These are phyloP conservation scores for Taenioides sp. DNA, from an alignment of 2,797 vertebrate genomes.

Conservation along the genomic window DNA sequence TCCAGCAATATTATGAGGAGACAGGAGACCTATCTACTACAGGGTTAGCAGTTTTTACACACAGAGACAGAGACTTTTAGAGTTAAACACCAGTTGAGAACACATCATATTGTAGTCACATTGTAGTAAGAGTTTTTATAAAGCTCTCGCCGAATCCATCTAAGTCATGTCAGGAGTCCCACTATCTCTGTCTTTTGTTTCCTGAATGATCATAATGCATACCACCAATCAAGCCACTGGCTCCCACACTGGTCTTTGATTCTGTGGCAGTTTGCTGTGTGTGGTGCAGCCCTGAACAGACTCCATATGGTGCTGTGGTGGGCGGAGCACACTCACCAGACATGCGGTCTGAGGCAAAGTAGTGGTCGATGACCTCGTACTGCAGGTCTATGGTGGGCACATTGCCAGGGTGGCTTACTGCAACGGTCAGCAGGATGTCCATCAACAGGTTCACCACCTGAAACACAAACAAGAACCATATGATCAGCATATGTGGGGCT, in stretches of 20 bases:
- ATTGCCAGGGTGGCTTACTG: conserved; percentile 95
- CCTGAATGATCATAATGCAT: too few species aligned
- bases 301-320: not conserved
- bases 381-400: conserved; percentile 91
- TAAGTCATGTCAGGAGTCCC: not conserved
- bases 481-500: not conserved
- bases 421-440: conserved; percentile 95
- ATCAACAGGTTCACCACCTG: conserved; percentile 96
- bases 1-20: too few species aligned
- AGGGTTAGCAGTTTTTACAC: too few species aligned
- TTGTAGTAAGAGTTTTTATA: too few species aligned
- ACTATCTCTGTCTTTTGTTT: too few species aligned
- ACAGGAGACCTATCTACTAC: too few species aligned
- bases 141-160: not conserved
- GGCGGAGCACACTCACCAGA: conserved; percentile 79
- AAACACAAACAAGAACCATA: not conserved
- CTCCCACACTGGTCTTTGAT: too few species aligned
- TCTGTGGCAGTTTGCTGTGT: too few species aligned
- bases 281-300: not conserved
- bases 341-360: conserved; percentile 94
- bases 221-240: too few species aligned
- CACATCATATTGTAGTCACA: too few species aligned
- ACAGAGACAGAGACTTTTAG: too few species aligned
- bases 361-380: conserved; percentile 97
- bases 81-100: too few species aligned